Base-by-base conservation (phyloP, 1,140 invertebrate species). In the Tyrophagus putrescentiae region DNA sequence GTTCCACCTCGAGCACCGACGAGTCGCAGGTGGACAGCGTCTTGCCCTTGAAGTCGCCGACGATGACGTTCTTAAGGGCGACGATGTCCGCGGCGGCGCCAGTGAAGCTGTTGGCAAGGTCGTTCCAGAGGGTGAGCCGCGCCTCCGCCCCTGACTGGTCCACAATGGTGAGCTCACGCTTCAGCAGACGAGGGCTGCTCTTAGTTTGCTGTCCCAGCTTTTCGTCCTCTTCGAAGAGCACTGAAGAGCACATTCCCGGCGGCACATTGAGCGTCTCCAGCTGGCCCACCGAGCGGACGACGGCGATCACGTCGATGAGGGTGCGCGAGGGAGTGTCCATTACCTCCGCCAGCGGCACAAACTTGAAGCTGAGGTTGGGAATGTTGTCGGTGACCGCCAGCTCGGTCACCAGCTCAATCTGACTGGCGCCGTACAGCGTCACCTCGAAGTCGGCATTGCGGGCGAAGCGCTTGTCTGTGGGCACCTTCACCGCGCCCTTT, bases 101-200 rank as follows among this genome's bases (percentile, higher is more conserved):
- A 68, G 85, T 80, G 74, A 96, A 97, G 32, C 80, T 81, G 67
- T 88, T 84, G 4, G 92, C 92, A 68, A 75, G 69, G 21, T 71
- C 71, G 29, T 72, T 72, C 78, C 78, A 80, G 0, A 80, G 63
- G 33, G 77, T 79, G 2, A 78, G 41, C 11, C 65, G 78, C 68
- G 97, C 85, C 60, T 82, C 80, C 56, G 80, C 79, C 62, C 81
- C 80, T 39, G 84, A 82, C 63, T 84, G 78, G 73, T 99, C 95
- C 0, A 97, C 84, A 5, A 99, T 67, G 18, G 77, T 78, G 2
- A 98, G 64, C 64, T 98, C 92, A 62, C 91, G 76, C 69, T 98
- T 98, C 62, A 80, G 84, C 2, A 97, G 73, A 72, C 92, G 84
- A 68, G 80, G 83, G 32, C 85, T 83, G 0, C 82, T 84, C 48